Evolutionary conservation across 2,797 vertebrate species (phyloP).

Genomic region (Macropus fuliginosus): DNA sequence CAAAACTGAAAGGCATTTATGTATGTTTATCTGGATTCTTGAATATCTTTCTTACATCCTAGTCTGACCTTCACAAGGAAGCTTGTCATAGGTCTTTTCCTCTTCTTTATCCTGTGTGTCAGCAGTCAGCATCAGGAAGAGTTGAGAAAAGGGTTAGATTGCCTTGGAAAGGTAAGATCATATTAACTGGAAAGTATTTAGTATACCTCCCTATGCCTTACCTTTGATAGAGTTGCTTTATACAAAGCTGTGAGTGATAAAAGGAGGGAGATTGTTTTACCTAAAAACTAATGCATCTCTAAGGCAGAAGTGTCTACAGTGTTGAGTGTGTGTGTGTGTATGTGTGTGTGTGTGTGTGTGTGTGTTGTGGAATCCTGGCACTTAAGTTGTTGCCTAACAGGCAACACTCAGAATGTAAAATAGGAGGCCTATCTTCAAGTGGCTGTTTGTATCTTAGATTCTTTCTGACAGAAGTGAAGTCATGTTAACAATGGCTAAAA

Average conservation of each 20-base stretch:
- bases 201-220: background rate
- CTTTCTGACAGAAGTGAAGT: too few relatives aligned
- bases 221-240: background rate
- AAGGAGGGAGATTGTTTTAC: background rate
- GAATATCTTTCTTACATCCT: background rate
- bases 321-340: too few relatives aligned
- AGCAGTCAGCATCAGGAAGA: background rate
- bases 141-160: too few relatives aligned
- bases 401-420: too few relatives aligned
- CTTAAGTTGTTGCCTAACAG: too few relatives aligned
- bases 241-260: background rate
- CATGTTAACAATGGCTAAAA: background rate
- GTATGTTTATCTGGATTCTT: background rate
- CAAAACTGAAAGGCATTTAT: background rate
- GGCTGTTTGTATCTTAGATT: too few relatives aligned
- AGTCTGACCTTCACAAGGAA: background rate
- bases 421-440: too few relatives aligned
- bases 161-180: background rate
- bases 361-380: too few relatives aligned
- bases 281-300: background rate
- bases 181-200: background rate
- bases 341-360: too few relatives aligned
- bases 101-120: background rate
- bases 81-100: background rate
- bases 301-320: background rate